A percentile compares a stretch with the other conserved stretches of the same genome.
Evolutionary conservation across 1,140 invertebrate genomes (phyloP).

Genomic region (Eupristina koningsbergeri): DNA sequence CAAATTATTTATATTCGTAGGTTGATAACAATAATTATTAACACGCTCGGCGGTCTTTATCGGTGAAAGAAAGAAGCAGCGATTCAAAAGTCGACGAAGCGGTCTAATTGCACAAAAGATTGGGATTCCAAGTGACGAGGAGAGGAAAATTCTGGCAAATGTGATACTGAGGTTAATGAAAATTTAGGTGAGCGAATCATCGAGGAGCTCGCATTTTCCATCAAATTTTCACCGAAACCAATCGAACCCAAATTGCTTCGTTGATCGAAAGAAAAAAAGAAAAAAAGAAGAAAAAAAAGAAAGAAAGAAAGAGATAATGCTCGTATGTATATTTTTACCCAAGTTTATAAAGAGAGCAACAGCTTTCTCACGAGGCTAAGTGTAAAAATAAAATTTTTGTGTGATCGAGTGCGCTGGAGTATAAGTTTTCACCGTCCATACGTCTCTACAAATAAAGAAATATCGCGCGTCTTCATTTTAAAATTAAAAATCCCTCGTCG

Average conservation of each 20-base stretch:
- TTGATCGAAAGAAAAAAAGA: background rate
- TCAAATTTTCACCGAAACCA: background rate
- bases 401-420: background rate
- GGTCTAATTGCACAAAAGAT: background rate
- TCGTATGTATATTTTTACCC: background rate
- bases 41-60: background rate
- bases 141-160: background rate
- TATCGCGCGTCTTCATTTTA: background rate
- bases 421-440: background rate
- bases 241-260: background rate
- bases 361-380: background rate
- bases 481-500: background rate
- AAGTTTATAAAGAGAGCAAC: background rate
- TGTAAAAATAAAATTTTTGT: background rate
- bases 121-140: background rate
- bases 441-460: background rate
- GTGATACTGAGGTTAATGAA: background rate
- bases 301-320: too few relatives aligned
- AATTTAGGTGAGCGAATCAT: background rate
- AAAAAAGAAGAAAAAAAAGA: too few relatives aligned
- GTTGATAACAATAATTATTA: background rate
- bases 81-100: background rate
- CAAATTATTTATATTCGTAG: conserved; percentile 13
- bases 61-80: background rate
- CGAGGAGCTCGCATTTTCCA: background rate